Evolutionary conservation across 2,797 vertebrate genomes (phyloP).

Genomic region (Enteromius mattozi): DNA sequence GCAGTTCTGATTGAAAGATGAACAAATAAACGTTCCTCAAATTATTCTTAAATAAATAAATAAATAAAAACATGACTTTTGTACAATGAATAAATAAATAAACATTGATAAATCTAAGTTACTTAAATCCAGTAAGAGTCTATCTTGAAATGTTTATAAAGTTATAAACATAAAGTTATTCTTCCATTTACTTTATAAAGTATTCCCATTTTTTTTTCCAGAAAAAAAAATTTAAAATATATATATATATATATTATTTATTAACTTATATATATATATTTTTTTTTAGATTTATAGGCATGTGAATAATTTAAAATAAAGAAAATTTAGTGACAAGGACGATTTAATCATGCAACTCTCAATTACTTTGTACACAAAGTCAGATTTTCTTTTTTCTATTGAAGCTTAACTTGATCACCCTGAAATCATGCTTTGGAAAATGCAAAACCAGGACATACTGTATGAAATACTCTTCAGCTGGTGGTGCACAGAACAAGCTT

Average conservation of each 20-base stretch:
- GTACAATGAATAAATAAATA: not conserved
- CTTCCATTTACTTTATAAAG: not conserved
- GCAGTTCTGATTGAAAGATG: not conserved
- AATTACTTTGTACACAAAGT: not conserved
- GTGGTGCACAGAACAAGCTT: not conserved
- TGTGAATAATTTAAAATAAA: not conserved
- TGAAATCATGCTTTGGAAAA: not conserved
- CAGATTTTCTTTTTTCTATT: no score
- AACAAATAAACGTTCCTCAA: not conserved
- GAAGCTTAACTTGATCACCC: not conserved
- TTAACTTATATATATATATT: not conserved
- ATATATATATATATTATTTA: no score
- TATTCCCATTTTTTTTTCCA: not conserved
- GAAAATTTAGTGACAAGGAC: not conserved
- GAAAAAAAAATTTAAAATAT: no score
- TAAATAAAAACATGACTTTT: not conserved
- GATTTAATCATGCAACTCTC: not conserved
- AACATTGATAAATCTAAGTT: not conserved
- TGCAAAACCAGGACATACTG: not conserved
- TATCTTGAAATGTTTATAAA: not conserved
- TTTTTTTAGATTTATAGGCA: no score
- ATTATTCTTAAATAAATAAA: not conserved
- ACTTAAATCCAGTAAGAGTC: not conserved
- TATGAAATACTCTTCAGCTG: not conserved
- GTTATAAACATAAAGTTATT: not conserved